Evolutionary conservation across 2,797 vertebrate genomes (phyloP), one percentile per base, ranked within the genome.

Genomic region (Manis pentadactyla): DNA sequence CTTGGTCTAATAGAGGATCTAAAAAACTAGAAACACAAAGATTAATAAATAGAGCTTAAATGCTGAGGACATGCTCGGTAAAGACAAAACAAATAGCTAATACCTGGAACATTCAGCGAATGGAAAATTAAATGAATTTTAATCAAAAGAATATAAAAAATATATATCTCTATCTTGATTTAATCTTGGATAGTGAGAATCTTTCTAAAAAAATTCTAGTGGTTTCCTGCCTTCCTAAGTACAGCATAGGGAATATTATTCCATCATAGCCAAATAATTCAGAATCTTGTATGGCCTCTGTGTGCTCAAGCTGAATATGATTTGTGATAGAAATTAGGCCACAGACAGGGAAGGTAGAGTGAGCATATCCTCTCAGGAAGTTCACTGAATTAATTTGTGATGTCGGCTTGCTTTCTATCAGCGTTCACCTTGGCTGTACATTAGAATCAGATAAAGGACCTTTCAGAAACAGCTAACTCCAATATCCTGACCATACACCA

Each of bases 221-320:
- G 68, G 94, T 93, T 89, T 94, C 90, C 94, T 95, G 64, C 17
- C 74, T 90, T 94, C 19, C 21, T 88, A 95, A 75, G 63, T 57
- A 84, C 12, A 84, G 34, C 59, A 51, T 15, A 87, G 37, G 42
- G 79, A 87, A 82, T 81, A 73, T n/a, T 64, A 61, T 75, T 87
- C 83, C 84, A 77, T 93, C 34, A 71, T 17, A 93, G 79, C 39
- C n/a, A 87, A 89, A 89, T 93, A 97, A 97, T 68, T 93, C 31
- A 93, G 66, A 92, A 51, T 59, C 57, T 83, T 57, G 34, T 25
- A 49, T 37, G 92, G 82, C 39, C 69, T 87, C 51, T 64, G 59
- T 37, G 55, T 90, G 46, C 51, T 92, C 57, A 90, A 39, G 51
- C 46, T 39, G 37, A 66, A 51, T 31, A 55, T 90, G 78, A 90